Percentiles rank a stretch among this genome's conserved stretches.
phyloP scores from a whole-genome alignment of 2,888 invertebrate genomes.

The Pammene aurita region DNA sequence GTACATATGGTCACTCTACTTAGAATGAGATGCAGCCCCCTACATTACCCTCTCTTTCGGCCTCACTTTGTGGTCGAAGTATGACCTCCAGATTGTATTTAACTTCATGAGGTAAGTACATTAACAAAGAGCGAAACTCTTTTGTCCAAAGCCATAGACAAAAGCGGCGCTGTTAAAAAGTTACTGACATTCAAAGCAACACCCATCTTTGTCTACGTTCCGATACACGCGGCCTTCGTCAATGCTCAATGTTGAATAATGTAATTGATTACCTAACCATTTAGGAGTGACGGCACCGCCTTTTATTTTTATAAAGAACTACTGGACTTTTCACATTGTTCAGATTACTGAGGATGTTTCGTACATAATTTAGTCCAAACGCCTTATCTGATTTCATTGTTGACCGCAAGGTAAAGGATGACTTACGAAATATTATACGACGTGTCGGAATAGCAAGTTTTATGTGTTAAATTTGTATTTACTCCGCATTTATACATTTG shows the following conservation, averaged over 20 bases:
- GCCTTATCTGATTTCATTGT: constrained; percentile 34
- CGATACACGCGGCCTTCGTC: constrained; percentile 48
- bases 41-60: no score
- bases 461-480: background rate
- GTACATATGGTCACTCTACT: no score
- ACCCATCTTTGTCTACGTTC: constrained; percentile 45
- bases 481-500: background rate
- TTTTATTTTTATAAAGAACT: constrained; percentile 31
- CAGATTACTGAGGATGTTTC: constrained; percentile 33
- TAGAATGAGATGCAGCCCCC: no score
- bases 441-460: constrained; percentile 30
- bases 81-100: no score
- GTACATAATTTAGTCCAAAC: constrained; percentile 32
- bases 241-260: constrained; percentile 50
- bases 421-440: constrained; percentile 28
- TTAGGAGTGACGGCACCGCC: constrained; percentile 43
- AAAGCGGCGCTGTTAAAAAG: constrained; percentile 38
- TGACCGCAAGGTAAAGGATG: constrained; percentile 34
- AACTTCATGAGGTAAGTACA: no score
- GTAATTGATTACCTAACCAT: constrained; percentile 47
- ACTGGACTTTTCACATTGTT: constrained; percentile 39
- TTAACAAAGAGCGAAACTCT: constrained; percentile 8
- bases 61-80: no score
- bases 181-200: constrained; percentile 45
- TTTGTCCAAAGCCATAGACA: constrained; percentile 31